Percentiles rank a stretch among this genome's conserved stretches.
phyloP scores from a whole-genome alignment of 2,113 vertebrate genomes.

The Cebus imitator region DNA sequence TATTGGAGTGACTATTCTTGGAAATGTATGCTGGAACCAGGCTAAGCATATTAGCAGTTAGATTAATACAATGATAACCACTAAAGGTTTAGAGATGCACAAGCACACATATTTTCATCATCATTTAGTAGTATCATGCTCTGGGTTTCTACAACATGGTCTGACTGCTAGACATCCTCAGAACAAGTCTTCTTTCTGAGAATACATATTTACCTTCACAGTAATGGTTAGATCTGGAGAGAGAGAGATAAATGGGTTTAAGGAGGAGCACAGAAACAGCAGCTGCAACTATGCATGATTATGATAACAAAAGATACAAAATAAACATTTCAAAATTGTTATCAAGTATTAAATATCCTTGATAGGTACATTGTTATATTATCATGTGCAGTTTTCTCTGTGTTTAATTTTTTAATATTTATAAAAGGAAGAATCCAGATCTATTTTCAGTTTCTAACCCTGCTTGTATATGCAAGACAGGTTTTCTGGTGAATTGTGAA shows the following conservation, averaged over 20 bases:
- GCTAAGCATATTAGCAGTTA: neutral
- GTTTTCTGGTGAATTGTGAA: neutral
- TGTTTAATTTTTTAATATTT: neutral
- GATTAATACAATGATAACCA: neutral
- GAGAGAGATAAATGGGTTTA: neutral
- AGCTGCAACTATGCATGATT: neutral
- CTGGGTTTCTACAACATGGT: neutral
- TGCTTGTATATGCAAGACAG: neutral
- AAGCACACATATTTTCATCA: neutral
- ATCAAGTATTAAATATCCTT: neutral
- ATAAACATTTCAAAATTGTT: neutral
- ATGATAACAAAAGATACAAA: neutral
- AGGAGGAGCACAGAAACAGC: neutral
- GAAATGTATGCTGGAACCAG: neutral
- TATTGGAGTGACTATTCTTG: neutral
- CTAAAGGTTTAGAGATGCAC: neutral
- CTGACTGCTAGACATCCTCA: neutral
- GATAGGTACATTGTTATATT: neutral
- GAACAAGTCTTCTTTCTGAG: neutral
- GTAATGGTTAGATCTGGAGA: neutral
- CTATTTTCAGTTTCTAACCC: neutral
- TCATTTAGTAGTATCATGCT: neutral
- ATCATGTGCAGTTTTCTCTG: neutral
- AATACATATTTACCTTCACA: neutral
- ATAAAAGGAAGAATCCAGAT: neutral